phyloP scores from a whole-genome alignment of 2,113 vertebrate species.

The Sander lucioperca region DNA sequence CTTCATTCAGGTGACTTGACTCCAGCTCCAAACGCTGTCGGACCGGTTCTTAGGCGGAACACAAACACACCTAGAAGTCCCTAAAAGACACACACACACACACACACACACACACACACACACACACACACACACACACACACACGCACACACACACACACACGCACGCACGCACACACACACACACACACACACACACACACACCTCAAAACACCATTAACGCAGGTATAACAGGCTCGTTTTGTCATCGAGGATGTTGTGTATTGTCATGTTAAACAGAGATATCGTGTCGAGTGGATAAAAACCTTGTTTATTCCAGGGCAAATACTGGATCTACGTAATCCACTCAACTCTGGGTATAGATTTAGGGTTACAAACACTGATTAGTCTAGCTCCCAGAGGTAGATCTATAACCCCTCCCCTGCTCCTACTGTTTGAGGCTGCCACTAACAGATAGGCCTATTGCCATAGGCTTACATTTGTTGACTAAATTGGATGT shows the following conservation, averaged over 20 bases:
- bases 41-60: slow-evolving; percentile 70
- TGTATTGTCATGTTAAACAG: slow-evolving; percentile 66
- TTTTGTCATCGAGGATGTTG: slow-evolving; percentile 41
- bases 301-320: slow-evolving; percentile 43
- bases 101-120: background rate
- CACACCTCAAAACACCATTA: slow-evolving; percentile 3
- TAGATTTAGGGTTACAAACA: slow-evolving; percentile 38
- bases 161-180: background rate
- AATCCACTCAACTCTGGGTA: slow-evolving; percentile 55
- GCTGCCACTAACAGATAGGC: background rate
- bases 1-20: slow-evolving; percentile 61
- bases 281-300: slow-evolving; percentile 47
- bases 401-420: background rate
- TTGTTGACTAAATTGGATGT: background rate
- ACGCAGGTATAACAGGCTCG: slow-evolving; percentile 41
- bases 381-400: slow-evolving; percentile 23
- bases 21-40: slow-evolving; percentile 42
- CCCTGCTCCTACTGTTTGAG: background rate
- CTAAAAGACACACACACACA: background rate
- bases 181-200: background rate
- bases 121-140: background rate
- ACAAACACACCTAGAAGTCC: background rate
- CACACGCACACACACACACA: background rate
- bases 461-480: background rate
- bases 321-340: slow-evolving; percentile 35